Percentiles rank a stretch among this genome's conserved stretches.
Evolutionary conservation across 1,140 invertebrate genomes (phyloP).

Genomic region (Lordiphosa stackelbergi): DNA sequence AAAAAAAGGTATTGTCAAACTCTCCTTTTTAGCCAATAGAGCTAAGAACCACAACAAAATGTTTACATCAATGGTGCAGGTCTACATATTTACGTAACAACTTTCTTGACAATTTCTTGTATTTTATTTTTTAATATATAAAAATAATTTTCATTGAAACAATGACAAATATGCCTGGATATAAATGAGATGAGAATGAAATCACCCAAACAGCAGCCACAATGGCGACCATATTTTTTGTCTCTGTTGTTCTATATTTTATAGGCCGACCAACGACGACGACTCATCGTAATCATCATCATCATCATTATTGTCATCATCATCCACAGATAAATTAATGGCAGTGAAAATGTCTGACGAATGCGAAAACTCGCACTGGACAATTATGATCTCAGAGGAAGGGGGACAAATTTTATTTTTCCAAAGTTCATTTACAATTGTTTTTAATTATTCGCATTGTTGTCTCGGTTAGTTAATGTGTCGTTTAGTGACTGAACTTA

Average conservation of each 20-base stretch:
- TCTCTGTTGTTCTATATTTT: slow-evolving; percentile 6
- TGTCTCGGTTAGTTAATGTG: slow-evolving; percentile 33
- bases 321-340: slow-evolving; percentile 39
- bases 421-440: slow-evolving; percentile 43
- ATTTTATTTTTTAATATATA: too few relatives aligned
- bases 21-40: too few relatives aligned
- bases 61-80: too few relatives aligned
- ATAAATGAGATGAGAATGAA: slow-evolving; percentile 17
- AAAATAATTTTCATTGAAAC: too few relatives aligned
- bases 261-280: background rate
- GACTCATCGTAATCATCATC: slow-evolving; percentile 3
- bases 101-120: too few relatives aligned
- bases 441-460: slow-evolving; percentile 50
- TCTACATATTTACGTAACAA: too few relatives aligned
- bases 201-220: slow-evolving; percentile 41
- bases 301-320: slow-evolving; percentile 5
- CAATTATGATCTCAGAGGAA: slow-evolving; percentile 7
- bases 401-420: background rate
- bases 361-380: slow-evolving; percentile 20
- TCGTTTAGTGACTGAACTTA: slow-evolving; percentile 47
- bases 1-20: too few relatives aligned
- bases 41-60: too few relatives aligned
- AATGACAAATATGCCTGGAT: background rate
- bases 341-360: slow-evolving; percentile 34
- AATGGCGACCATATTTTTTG: slow-evolving; percentile 37